These are phyloP conservation scores for Drepanosiphum platanoidis DNA, from an alignment of 2,888 invertebrate species.

Conservation along the genomic window DNA sequence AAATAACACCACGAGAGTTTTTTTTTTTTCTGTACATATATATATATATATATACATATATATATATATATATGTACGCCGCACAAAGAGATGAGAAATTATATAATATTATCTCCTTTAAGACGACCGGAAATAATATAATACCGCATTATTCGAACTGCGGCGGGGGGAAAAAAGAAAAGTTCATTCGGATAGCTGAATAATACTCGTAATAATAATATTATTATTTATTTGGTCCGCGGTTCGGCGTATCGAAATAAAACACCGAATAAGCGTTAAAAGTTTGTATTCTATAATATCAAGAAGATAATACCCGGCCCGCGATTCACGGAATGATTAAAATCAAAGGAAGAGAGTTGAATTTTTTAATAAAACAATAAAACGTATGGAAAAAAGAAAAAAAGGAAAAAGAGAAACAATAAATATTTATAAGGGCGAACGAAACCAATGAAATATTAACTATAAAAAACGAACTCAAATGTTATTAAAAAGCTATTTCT, in stretches of 20 bases:
- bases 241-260: neutral
- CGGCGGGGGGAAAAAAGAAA: too few relatives aligned
- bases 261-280: neutral
- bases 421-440: neutral
- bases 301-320: neutral
- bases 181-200: neutral
- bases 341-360: neutral
- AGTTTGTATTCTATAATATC: neutral
- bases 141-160: neutral
- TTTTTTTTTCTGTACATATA: too few relatives aligned
- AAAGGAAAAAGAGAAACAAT: neutral
- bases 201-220: too few relatives aligned
- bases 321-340: conserved; percentile 6
- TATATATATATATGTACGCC: neutral
- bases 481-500: too few relatives aligned
- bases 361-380: neutral
- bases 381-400: neutral
- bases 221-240: conserved; percentile 16
- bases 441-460: neutral
- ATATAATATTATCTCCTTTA: neutral
- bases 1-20: neutral
- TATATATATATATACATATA: neutral
- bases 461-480: neutral
- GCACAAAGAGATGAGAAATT: neutral
- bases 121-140: neutral